Conservation (phyloP, 2,888 invertebrate genomes). For the Metalampra italica region DNA sequence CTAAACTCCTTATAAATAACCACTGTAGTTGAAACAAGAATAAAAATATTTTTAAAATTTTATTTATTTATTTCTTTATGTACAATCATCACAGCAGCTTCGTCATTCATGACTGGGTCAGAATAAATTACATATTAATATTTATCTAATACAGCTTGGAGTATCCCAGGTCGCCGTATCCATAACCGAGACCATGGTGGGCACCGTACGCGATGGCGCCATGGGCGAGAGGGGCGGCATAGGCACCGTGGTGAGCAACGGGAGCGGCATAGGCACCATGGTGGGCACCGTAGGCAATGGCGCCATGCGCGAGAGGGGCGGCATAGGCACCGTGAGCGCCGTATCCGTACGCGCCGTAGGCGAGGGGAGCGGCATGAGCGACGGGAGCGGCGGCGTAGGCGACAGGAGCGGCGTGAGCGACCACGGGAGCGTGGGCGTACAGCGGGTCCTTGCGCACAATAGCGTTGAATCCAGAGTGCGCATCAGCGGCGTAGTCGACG, state of each 20-base stretch:
- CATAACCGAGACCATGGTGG: slow-evolving; percentile 20
- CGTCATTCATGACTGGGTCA: slow-evolving; percentile 20
- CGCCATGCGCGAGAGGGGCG: slow-evolving; percentile 18
- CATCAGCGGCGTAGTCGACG: slow-evolving; percentile 76
- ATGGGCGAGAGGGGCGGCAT: slow-evolving; percentile 25
- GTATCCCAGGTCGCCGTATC: slow-evolving; percentile 28
- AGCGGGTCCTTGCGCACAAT: slow-evolving; percentile 47
- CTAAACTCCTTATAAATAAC: background rate
- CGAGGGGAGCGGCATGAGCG: slow-evolving; percentile 4
- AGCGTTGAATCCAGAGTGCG: slow-evolving; percentile 59
- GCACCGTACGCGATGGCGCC: slow-evolving; percentile 21
- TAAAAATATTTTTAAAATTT: background rate
- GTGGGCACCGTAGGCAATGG: slow-evolving; percentile 32
- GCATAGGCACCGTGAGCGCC: slow-evolving; percentile 11
- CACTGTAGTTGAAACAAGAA: background rate
- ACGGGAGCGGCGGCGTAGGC: slow-evolving; percentile 21
- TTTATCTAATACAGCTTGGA: slow-evolving; percentile 20
- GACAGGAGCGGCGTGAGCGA: slow-evolving; percentile 39
- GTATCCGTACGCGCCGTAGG: slow-evolving; percentile 14
- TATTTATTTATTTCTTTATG: slow-evolving; percentile 18
- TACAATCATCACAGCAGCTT: slow-evolving; percentile 33
- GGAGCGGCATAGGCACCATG: slow-evolving; percentile 10
- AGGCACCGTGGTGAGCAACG: slow-evolving; percentile 7
- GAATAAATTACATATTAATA: slow-evolving; percentile 22
- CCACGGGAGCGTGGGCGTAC: slow-evolving; percentile 30